Base-by-base conservation (phyloP, 2,888 invertebrate species). In the Gastracanthus pulcherrimus region DNA sequence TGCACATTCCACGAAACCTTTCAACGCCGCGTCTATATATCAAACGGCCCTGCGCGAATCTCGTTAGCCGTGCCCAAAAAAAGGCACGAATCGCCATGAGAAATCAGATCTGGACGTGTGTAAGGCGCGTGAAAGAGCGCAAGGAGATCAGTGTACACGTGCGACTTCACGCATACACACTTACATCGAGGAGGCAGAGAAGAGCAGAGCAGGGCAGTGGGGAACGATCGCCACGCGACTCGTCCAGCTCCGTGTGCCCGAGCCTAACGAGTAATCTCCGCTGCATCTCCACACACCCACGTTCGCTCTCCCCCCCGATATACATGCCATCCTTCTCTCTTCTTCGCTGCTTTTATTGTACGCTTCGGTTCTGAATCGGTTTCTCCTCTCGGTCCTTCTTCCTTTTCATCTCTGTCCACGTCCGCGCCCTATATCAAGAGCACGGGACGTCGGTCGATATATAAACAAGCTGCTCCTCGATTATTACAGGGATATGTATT, bases 221-320 rank as follows among this genome's bases (percentile, higher is more conserved):
- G 71, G 64, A 19, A 38, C 13, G 48, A 23, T 4, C 13, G 76
- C 70, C 80, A 80, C 80, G 80, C 76, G 80, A 80, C 80, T 80
- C 72, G 51, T n/a, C n/a, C n/a, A n/a, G n/a, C n/a, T n/a, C n/a
- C n/a, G n/a, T n/a, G n/a, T n/a, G n/a, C n/a, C n/a, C n/a, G n/a
- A n/a, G 58, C n/a, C 31, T 60, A 69, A 69, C 70, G 67, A 77
- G 48, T 62, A 69, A 77, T 79, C 72, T 70, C 29, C 60, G 66
- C 2, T n/a, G 79, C 66, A 79, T 79, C 58, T 72, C n/a, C n/a
- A n/a, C n/a, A 76, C 76, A 71, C 71, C 76, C 70, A 81, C 77
- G 70, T 51, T 36, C 36, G 11, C 38, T 41, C 45, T 16, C 38
- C 38, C 51, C 23, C n/a, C 51, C n/a, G n/a, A n/a, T n/a, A n/a